Percentiles rank a stretch among this genome's conserved stretches.
Conservation (phyloP, 2,113 vertebrate species). For the Bothrops jararaca region DNA sequence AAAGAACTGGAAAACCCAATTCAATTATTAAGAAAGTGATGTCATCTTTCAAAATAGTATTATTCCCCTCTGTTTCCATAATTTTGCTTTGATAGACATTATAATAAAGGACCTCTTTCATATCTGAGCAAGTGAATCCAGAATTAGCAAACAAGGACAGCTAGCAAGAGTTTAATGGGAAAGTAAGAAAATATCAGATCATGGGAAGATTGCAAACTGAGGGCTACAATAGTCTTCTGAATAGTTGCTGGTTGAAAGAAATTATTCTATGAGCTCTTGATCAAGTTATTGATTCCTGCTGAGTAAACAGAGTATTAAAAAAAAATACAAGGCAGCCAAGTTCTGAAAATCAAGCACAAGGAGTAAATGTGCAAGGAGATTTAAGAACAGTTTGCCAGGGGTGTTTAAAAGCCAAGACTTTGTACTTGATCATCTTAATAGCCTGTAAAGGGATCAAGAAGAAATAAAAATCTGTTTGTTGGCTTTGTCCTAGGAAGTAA, state of each 20-base stretch:
- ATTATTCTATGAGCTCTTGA: background rate
- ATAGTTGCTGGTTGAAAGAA: background rate
- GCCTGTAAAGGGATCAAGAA: background rate
- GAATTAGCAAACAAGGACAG: background rate
- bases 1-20: background rate
- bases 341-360: background rate
- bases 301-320: background rate
- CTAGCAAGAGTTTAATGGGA: background rate
- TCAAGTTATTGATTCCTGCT: background rate
- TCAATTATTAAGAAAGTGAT: background rate
- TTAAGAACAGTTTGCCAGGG: background rate
- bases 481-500: background rate
- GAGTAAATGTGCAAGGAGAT: background rate
- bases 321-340: background rate
- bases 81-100: background rate
- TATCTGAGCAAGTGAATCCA: background rate
- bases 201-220: background rate
- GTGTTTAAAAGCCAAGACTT: background rate
- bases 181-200: background rate
- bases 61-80: background rate
- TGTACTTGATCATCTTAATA: background rate
- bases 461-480: background rate
- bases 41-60: background rate
- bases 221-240: background rate
- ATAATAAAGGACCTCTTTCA: background rate